phyloP scores from a whole-genome alignment of 1,140 invertebrate genomes.

The Drosophila baimaii region DNA sequence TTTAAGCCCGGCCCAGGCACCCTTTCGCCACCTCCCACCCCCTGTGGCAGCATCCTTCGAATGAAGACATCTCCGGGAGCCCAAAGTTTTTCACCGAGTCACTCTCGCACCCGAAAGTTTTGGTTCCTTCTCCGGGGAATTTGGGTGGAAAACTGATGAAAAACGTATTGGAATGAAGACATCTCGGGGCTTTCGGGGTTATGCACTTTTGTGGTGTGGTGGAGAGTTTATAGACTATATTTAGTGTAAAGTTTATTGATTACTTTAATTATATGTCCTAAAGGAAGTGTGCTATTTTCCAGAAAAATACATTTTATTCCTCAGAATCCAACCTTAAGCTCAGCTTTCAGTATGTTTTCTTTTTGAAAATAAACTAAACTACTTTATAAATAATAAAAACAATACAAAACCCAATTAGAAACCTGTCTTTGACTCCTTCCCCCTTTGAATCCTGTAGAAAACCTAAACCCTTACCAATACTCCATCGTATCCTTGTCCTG shows the following conservation, averaged over 20 bases:
- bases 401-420: too few relatives aligned
- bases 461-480: background rate
- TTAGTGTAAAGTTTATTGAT: background rate
- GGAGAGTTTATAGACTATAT: background rate
- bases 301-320: too few relatives aligned
- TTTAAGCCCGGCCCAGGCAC: conserved; percentile 62
- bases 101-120: conserved; percentile 17
- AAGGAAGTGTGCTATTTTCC: too few relatives aligned
- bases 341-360: too few relatives aligned
- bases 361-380: too few relatives aligned
- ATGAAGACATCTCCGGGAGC: conserved; percentile 36
- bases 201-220: background rate
- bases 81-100: conserved; percentile 34
- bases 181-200: background rate
- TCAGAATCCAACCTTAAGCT: too few relatives aligned
- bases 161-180: conserved; percentile 19
- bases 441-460: background rate
- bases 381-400: too few relatives aligned
- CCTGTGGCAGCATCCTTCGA: background rate
- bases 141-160: background rate
- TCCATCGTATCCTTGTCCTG: conserved; percentile 3
- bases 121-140: conserved; percentile 23
- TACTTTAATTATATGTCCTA: too few relatives aligned
- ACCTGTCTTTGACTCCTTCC: too few relatives aligned
- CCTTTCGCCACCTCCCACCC: conserved; percentile 30